A percentile compares a stretch with the other conserved stretches of the same genome.
Evolutionary conservation across 2,888 invertebrate species (phyloP).

Genomic region (Chymomyza amoena): DNA sequence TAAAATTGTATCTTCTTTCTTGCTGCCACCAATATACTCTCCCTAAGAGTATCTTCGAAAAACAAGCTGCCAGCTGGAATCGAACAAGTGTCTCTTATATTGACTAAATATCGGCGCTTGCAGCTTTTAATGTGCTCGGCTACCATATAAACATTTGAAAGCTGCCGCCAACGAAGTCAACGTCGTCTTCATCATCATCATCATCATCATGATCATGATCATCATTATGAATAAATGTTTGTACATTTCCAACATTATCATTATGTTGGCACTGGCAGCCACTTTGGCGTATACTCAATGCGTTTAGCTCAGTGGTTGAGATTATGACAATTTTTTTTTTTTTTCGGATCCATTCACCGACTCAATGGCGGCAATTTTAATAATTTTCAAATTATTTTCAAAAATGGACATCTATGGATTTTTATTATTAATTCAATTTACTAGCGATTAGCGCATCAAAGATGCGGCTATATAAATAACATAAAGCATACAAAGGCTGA

Average conservation of each 20-base stretch:
- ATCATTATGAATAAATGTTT: background rate
- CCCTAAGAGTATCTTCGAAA: background rate
- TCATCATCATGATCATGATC: background rate
- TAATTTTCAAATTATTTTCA: constrained; percentile 57
- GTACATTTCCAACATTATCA: background rate
- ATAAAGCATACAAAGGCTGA: background rate
- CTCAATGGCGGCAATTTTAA: constrained; percentile 36
- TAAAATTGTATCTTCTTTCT: background rate
- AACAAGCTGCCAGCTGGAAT: background rate
- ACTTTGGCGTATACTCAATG: background rate
- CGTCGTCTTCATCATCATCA: background rate
- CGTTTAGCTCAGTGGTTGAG: constrained; percentile 60
- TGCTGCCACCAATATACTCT: background rate
- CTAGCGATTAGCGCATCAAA: constrained; percentile 62
- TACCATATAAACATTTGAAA: background rate
- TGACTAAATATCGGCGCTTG: background rate
- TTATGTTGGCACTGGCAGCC: background rate
- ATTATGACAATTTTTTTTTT: constrained; percentile 64
- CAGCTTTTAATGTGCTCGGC: background rate
- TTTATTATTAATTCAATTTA: constrained; percentile 67
- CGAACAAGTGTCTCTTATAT: background rate
- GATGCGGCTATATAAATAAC: constrained; percentile 20
- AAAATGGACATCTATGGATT: constrained; percentile 53
- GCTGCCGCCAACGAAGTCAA: background rate
- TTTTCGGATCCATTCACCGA: background rate